These are phyloP conservation scores for Gobio occitaniae DNA, from an alignment of 2,797 vertebrate genomes.

Conservation along the genomic window DNA sequence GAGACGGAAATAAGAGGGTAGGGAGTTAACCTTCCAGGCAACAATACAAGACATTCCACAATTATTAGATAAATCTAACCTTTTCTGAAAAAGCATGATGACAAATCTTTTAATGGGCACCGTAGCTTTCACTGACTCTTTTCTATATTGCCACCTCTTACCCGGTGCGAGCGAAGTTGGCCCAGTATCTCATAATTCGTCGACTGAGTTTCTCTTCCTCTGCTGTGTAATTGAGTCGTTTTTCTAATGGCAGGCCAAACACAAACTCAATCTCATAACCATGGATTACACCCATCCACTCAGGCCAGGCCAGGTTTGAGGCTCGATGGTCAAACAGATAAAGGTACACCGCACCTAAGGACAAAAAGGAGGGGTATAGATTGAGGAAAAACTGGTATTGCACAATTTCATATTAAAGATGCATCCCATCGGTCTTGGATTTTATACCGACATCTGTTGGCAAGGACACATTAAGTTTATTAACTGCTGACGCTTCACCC, in stretches of 20 bases:
- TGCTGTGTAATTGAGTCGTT: conserved; percentile 86
- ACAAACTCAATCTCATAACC: conserved; percentile 97
- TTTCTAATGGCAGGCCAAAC: conserved; percentile 89
- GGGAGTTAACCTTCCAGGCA: neutral
- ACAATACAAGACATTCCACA: neutral
- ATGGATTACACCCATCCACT: conserved; percentile 97
- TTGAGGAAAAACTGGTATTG: neutral
- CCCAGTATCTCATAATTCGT: conserved; percentile 93
- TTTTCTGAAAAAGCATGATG: neutral
- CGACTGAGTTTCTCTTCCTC: conserved; percentile 88
- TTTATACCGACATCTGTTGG: neutral
- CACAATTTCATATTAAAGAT: neutral
- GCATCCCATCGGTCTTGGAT: too few relatives aligned
- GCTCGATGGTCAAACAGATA: conserved; percentile 92
- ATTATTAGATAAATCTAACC: neutral
- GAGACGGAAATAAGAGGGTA: neutral
- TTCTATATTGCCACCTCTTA: conserved; percentile 66
- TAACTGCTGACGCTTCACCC: neutral
- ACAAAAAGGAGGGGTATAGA: neutral
- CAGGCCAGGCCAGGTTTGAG: conserved; percentile 90
- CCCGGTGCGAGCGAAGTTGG: conserved; percentile 92
- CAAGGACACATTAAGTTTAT: neutral
- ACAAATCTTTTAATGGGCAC: neutral
- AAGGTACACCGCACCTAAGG: conserved; percentile 78
- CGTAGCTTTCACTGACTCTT: neutral